Evolutionary conservation across 2,797 vertebrate species (phyloP).

Genomic region (Cryptoprocta ferox): DNA sequence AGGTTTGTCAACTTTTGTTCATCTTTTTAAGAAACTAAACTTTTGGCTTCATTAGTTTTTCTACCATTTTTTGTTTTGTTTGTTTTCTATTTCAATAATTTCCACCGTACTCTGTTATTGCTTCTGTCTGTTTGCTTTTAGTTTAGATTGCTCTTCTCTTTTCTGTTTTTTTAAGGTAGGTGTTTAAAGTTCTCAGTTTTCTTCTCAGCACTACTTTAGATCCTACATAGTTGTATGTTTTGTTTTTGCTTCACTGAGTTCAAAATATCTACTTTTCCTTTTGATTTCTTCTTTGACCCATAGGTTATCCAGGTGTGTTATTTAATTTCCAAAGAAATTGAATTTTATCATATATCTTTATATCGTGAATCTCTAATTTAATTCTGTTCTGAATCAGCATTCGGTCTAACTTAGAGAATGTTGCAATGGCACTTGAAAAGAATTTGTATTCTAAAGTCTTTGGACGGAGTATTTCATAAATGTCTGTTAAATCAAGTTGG

Average conservation of each 20-base stretch:
- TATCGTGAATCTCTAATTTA: conserved; percentile 4
- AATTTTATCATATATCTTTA: conserved; percentile 18
- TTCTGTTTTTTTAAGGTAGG: not conserved
- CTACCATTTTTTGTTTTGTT: not conserved
- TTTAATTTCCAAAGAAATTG: conserved; percentile 40
- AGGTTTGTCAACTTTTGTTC: not conserved
- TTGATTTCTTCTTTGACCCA: conserved; percentile 6
- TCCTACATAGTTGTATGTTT: not conserved
- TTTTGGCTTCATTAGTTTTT: not conserved
- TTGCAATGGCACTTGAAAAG: not conserved
- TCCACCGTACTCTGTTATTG: not conserved
- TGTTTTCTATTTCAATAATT: not conserved
- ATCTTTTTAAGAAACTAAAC: not conserved
- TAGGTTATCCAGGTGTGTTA: not conserved
- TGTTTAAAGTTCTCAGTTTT: not conserved
- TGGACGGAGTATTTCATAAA: not conserved
- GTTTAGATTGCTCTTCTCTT: not conserved
- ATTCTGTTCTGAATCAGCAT: not conserved
- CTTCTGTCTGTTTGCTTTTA: conserved; percentile 22
- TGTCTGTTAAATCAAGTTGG: not conserved
- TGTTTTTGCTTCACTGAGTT: not conserved
- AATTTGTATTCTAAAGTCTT: conserved; percentile 16
- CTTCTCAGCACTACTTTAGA: not conserved
- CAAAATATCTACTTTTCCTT: not conserved
- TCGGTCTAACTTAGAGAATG: not conserved